Evolutionary conservation across 2,888 invertebrate genomes (phyloP), one percentile per base, ranked within the genome.

Genomic region (Sturmia bella): DNA sequence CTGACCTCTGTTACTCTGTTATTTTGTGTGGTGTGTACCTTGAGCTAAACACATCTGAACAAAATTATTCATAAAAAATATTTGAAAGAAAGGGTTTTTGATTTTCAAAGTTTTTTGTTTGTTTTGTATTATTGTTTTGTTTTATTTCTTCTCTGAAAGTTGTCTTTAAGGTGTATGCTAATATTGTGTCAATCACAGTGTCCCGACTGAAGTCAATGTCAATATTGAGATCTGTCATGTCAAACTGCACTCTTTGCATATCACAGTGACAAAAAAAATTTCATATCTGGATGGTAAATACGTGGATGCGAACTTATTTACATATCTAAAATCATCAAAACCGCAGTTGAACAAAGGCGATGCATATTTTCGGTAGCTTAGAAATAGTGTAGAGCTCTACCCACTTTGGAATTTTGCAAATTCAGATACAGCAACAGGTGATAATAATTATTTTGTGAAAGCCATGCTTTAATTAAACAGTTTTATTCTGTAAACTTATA

Each of bases 151-250:
- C 63, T n/a, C 24, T 27, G 15, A 24, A 43, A 37, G 76, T 72
- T 66, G 73, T 74, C 64, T 50, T 79, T 80, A 70, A 83, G 83
- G 84, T 79, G 85, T 88, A 88, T 88, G 88, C 87, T 86, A 88
- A 88, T 88, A 85, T 80, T 78, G 84, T 84, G 88, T 88, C 88
- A 88, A 88, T 88, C 89, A 86, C 87, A 59, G 78, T 70, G 52
- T 9, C 15, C 45, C 50, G 32, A 50, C 54, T 74, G 61, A 57
- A 83, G 59, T 43, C 75, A 81, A 76, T 80, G 83, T 77, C 80
- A 80, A 74, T 80, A 83, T 75, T 77, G 27, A 80, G 17, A 72
- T 73, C 64, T 79, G 79, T 72, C 73, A 73, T 64, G 84, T 76
- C 83, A 82, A 82, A 78, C 74, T 56, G 21, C 56, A 82, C 56